Percentiles rank a stretch among this genome's conserved stretches.
These are phyloP conservation scores for Aeoliscus strigatus DNA, from an alignment of 2,797 vertebrate species.

Conservation along the genomic window DNA sequence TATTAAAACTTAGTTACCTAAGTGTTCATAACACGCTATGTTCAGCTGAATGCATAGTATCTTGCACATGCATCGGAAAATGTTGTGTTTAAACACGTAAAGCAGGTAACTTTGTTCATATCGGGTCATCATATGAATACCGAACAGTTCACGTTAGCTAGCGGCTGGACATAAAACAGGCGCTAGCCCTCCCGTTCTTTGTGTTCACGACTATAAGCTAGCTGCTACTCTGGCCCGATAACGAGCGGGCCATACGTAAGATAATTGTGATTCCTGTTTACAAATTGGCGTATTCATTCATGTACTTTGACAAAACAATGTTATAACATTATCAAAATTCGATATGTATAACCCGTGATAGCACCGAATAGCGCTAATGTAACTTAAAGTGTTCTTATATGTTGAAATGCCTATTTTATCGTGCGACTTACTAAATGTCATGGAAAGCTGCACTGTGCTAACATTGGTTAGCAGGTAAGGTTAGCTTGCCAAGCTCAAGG, in stretches of 20 bases:
- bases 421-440: constrained; percentile 58
- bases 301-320: constrained; percentile 6
- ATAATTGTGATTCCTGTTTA: constrained; percentile 56
- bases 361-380: not conserved
- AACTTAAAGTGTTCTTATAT: constrained; percentile 4
- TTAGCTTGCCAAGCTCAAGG: constrained; percentile 37
- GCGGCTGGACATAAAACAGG: constrained; percentile 29
- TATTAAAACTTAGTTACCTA: not conserved
- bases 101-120: constrained; percentile 8
- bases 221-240: constrained; percentile 51
- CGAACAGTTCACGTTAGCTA: constrained; percentile 39
- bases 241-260: constrained; percentile 52
- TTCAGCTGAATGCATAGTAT: fast-evolving
- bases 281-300: constrained; percentile 32
- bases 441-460: constrained; percentile 50
- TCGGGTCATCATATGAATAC: constrained; percentile 35
- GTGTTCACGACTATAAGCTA: constrained; percentile 64
- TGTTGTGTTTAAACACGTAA: not conserved
- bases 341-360: not conserved
- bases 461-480: constrained; percentile 40
- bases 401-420: constrained; percentile 21
- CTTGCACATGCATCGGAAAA: not conserved
- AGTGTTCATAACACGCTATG: not conserved
- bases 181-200: constrained; percentile 66
- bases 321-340: not conserved